phyloP scores from a whole-genome alignment of 2,888 invertebrate species.

The Plemyria rubiginata region DNA sequence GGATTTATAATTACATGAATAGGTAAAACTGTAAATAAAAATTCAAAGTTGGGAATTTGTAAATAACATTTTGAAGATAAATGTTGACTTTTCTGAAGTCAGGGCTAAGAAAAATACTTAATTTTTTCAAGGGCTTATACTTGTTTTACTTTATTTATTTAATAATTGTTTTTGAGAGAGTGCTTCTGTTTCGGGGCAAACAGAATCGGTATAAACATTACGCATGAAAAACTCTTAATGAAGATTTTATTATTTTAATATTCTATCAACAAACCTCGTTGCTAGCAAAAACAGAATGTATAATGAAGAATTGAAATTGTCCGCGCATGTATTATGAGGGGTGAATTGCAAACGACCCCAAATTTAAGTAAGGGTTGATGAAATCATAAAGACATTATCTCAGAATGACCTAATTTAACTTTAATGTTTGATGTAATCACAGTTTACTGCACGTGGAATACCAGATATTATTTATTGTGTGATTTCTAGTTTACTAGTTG shows the following conservation, averaged over 20 bases:
- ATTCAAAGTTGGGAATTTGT: no score
- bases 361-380: conserved; percentile 46
- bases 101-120: no score
- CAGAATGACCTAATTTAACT: conserved; percentile 32
- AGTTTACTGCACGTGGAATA: conserved; percentile 14
- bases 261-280: conserved; percentile 21
- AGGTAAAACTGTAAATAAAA: no score
- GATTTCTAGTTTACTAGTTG: no score
- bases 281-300: conserved; percentile 43
- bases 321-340: conserved; percentile 49
- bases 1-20: no score
- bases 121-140: no score
- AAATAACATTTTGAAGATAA: no score
- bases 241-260: conserved; percentile 18
- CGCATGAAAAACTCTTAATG: conserved; percentile 8
- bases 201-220: conserved; percentile 10
- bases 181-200: background rate
- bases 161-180: conserved; percentile 3
- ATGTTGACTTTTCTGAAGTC: no score
- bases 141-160: no score
- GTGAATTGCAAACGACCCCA: conserved; percentile 37
- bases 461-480: background rate
- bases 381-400: conserved; percentile 44
- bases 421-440: conserved; percentile 29
- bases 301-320: conserved; percentile 47